These are phyloP conservation scores for Eublepharis macularius DNA, from an alignment of 2,113 vertebrate genomes.

Conservation along the genomic window DNA sequence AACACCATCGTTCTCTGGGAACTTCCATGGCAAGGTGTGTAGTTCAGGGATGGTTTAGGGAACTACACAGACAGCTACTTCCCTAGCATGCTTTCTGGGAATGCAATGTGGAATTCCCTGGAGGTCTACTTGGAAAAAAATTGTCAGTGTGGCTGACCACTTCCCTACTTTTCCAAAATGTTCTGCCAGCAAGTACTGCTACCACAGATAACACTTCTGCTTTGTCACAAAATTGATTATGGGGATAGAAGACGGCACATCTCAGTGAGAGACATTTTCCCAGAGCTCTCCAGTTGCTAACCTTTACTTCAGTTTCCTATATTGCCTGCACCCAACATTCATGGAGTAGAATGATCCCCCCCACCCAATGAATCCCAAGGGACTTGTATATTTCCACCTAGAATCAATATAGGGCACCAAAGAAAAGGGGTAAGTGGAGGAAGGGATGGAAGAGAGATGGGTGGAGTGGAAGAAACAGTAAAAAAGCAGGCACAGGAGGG, in stretches of 20 bases:
- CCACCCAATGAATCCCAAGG: not conserved
- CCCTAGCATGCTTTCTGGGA: not conserved
- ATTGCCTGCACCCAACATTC: not conserved
- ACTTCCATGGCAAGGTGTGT: not conserved
- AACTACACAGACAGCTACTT: not conserved
- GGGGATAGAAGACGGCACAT: too few species aligned
- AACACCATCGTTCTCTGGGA: not conserved
- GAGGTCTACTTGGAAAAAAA: not conserved
- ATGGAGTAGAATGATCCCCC: not conserved
- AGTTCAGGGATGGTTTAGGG: not conserved
- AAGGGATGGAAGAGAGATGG: constrained; percentile 31
- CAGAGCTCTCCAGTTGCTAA: not conserved
- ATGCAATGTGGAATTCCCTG: not conserved
- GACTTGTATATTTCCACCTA: not conserved
- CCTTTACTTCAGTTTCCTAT: not conserved
- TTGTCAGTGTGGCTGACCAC: not conserved
- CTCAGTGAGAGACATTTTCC: not conserved
- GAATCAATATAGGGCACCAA: not conserved
- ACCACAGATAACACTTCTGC: not conserved
- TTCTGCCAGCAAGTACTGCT: too few species aligned
- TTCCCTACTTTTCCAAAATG: not conserved
- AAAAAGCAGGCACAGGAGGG: not conserved
- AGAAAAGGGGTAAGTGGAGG: not conserved
- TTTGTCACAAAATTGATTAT: not conserved
- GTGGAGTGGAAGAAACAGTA: constrained; percentile 28